phyloP scores from a whole-genome alignment of 1,140 invertebrate genomes.

The Drosophila pruinosa region DNA sequence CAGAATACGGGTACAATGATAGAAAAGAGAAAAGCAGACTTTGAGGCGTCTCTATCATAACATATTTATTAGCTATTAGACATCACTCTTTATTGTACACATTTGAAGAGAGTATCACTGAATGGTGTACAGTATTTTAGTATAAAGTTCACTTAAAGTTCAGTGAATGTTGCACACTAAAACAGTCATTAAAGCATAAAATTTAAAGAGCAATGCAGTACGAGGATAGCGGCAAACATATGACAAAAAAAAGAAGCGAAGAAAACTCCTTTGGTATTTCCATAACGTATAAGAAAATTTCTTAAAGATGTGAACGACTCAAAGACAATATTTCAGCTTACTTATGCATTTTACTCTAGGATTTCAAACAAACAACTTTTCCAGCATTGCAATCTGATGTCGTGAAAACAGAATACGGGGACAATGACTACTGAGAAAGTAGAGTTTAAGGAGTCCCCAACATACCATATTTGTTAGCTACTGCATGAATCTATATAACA shows the following conservation, averaged over 20 bases:
- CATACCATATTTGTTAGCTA: too few relatives aligned
- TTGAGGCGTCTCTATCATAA: too few relatives aligned
- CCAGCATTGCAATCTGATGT: conserved; percentile 13
- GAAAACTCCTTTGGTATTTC: conserved; percentile 24
- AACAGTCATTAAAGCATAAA: too few relatives aligned
- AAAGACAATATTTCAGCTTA: not conserved
- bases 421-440: not conserved
- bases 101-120: too few relatives aligned
- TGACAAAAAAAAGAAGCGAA: conserved; percentile 5
- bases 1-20: not conserved
- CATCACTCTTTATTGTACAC: too few relatives aligned
- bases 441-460: not conserved
- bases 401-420: not conserved
- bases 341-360: not conserved
- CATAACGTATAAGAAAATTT: conserved; percentile 26
- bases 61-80: too few relatives aligned
- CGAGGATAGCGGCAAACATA: conserved; percentile 19
- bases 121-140: too few relatives aligned
- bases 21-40: not conserved
- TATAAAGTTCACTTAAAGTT: too few relatives aligned
- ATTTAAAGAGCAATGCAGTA: too few relatives aligned
- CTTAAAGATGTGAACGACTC: conserved; percentile 23
- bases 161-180: too few relatives aligned
- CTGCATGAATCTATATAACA: too few relatives aligned
- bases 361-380: conserved; percentile 17